Evolutionary conservation across 2,113 vertebrate species (phyloP), one percentile per base, ranked within the genome.

Genomic region (Hyla sarda): DNA sequence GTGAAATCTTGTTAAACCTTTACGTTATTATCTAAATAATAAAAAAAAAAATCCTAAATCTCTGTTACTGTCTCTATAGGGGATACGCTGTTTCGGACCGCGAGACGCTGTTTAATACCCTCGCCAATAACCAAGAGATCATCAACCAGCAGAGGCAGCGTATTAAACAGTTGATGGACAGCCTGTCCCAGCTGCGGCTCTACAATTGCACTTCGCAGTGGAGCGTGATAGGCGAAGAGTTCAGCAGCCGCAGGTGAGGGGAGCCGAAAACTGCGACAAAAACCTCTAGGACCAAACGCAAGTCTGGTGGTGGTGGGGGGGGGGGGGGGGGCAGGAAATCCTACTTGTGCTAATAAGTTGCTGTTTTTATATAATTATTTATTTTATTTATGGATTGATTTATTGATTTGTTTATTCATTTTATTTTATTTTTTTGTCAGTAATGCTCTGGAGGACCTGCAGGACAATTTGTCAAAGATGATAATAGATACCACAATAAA

Each of bases 91-190:
- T 97, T 34, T 98, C 98, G 0, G 97, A 97, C 76, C 91, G 97
- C 16, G 97, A 99, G 89, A 95, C 96, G 8, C 90, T 99, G 72
- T 99, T 97, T 89, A 97, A 95, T 25, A 95, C 97, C 1, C 92
- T 99, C 72, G 95, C 97, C 78, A 99, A 98, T 86, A 96, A 99
- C 88, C 91, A 95, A 52, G 97, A 96, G 74, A 99, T 99, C 88
- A 99, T 99, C 91, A 97, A 94, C 91, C 97, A 98, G 87, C 97
- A 99, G 93, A 95, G 95, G 89, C 96, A 95, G 90, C 94, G 95
- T 37, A 87, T 99, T 69, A 96, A 96, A 10, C 93, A 94, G 50
- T 88, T 99, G 30, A 90, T 96, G 52, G 94, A 94, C 77, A 94
- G 95, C 58, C 93, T 99, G 58, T 94, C 96, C 82, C 94, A 96